A percentile compares a stretch with the other conserved stretches of the same genome.
Evolutionary conservation across 2,797 vertebrate species (phyloP).

Genomic region (Lates japonicus): DNA sequence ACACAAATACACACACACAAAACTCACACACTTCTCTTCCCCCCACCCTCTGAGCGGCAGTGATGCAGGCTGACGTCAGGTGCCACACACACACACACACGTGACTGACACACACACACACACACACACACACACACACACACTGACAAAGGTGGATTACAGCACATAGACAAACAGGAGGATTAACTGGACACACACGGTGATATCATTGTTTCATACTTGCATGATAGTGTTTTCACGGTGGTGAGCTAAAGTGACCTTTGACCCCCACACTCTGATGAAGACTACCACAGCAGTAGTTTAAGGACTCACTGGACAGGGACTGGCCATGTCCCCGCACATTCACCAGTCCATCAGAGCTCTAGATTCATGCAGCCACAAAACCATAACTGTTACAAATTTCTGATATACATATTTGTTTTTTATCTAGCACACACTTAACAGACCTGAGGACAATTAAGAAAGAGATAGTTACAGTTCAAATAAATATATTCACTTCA

Average conservation of each 20-base stretch:
- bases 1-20: conserved; percentile 17
- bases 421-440: background rate
- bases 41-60: conserved; percentile 28
- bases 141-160: conserved; percentile 73
- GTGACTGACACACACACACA: conserved; percentile 36
- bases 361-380: background rate
- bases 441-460: background rate
- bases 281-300: background rate
- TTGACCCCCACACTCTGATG: conserved; percentile 32
- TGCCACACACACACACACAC: conserved; percentile 49
- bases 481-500: background rate
- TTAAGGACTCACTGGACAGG: background rate
- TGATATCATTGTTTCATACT: conserved; percentile 54
- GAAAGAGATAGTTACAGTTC: background rate
- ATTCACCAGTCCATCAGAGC: background rate
- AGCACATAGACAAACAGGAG: conserved; percentile 57
- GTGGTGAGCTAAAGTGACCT: conserved; percentile 37
- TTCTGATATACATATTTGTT: background rate
- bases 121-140: conserved; percentile 47
- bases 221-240: conserved; percentile 46
- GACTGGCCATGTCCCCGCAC: background rate
- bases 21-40: conserved; percentile 17
- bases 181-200: conserved; percentile 63
- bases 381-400: background rate
- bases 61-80: conserved; percentile 53